Evolutionary conservation across 1,140 invertebrate genomes (phyloP), one percentile per base, ranked within the genome.

Genomic region (Zaprionus davidi): DNA sequence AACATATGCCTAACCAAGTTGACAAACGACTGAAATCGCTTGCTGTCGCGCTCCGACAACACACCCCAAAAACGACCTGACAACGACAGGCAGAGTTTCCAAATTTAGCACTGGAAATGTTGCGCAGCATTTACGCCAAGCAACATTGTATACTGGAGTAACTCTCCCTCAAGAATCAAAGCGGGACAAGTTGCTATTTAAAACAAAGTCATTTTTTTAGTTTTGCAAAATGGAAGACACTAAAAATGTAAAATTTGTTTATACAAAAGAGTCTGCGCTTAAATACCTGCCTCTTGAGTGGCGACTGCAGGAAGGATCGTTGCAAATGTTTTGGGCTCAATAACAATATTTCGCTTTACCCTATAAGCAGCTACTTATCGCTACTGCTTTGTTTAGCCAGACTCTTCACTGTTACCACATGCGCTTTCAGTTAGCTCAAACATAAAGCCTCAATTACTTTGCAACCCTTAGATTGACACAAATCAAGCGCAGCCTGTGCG

Each of bases 391-490:
- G 41, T 46, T 22, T 24, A 51, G 20, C 46, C 20, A 51, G 46
- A 12, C 46, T 12, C 46, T 20, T 49, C 20, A 49, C 6, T 7
- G 41, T 44, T 44, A n/a, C 15, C n/a, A 49, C 62, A 58, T 65
- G 70, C 55, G 38, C 22, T 26, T 44, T 75, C 13, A 38, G 36
- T 38, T 38, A 38, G 36, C 36, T 7, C 13, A 38, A 53, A 55
- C 82, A 71, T 85, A 72, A 86, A 85, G 82, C 85, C 86, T 84
- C 82, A 82, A 86, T 85, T 85, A 86, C 82, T 86, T 86, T 38
- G 68, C 82, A 55, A 78, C 79, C 78, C 82, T 74, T 38, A 41
- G 46, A 75, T 65, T 76, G 72, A 56, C 65, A 58, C 57, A 65
- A 59, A 59, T 65, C 56, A 49, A 65, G 41, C n/a, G 7, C 7